Base-by-base conservation (phyloP, 1,140 invertebrate genomes). In the Hylaeus volcanicus region DNA sequence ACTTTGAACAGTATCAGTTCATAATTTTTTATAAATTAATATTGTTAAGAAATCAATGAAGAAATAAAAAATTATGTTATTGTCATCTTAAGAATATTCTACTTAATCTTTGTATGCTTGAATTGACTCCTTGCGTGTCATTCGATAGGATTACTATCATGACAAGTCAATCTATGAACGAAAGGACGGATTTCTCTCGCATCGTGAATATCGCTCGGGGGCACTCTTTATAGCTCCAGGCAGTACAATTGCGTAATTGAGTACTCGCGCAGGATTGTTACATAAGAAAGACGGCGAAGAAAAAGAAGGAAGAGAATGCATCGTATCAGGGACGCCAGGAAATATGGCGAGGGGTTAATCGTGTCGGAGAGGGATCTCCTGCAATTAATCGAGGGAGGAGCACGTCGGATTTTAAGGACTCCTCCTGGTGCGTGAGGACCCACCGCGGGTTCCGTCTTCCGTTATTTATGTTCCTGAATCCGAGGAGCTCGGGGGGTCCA, bases 401-500 rank as follows among this genome's bases (percentile, higher is more conserved):
- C 83, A 78, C 84, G 79, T 81, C 74, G 84, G 83, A 86, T 89
- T 89, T 89, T 84, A 87, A 82, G 86, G 87, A 76, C 63, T 86
- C 74, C 83, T 85, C 84, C 79, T 78, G 84, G 83, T 82, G 83
- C 83, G 73, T 55, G 79, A 86, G 84, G 80, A 83, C 84, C 85
- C 65, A 83, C 79, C 82, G 82, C 69, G 89, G 83, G 84, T 90
- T 83, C 88, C 86, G 87, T 89, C 88, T 86, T 88, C 65, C 69
- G 88, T 91, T 89, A 92, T 91, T 92, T 92, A 92, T 92, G 87
- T 86, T 85, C 77, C 82, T 83, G 88, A 82, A 85, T 86, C 85
- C 83, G 71, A 85, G 69, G 83, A 88, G 88, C 89, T 92, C 90
- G 87, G 89, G 88, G 87, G 88, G 91, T 89, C 89, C 87, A 76